Evolutionary conservation across 2,888 invertebrate genomes (phyloP), one percentile per base, ranked within the genome.

Genomic region (Lasioglossum vierecki): DNA sequence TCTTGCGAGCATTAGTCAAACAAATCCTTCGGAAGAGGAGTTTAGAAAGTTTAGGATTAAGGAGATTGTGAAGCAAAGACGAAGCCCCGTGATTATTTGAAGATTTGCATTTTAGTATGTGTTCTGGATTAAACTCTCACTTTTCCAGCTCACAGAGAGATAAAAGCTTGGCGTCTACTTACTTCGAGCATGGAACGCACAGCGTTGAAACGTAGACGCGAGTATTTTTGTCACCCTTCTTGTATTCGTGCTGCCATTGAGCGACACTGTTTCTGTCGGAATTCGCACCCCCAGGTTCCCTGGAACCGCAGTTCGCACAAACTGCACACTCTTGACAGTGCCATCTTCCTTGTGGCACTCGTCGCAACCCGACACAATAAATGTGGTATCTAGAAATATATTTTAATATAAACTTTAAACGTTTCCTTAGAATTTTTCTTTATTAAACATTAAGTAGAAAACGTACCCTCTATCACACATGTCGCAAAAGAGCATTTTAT

Each of bases 401-500:
- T 30, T 30, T 63, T 30, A 63, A 63, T 63, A 35, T 6, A 63
- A 63, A 63, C 13, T 15, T 63, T 63, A 63, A 1, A 30, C 30
- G 30, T 30, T 30, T 30, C 30, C 30, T 30, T 53, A 53, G 22
- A 53, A 53, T 22, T 8, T 49, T 22, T 53, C 44, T 18, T 18
- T 22, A 53, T 53, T 53, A 35, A 30, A 60, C 18, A 35, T n/a
- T 66, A 53, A 39, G 18, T 11, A 53, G 18, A 26, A 76, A 73
- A 88, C 93, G 91, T 93, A 96, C 95, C 99, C 99, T 93, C 99
- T 96, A 95, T 99, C 99, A 95, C 99, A 99, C 93, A 98, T 97
- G 95, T 99, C 99, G 95, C 99, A 99, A 95, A 98, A 98, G 93
- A 99, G 96, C 98, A 99, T 98, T 95, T 98, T 98, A 93, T 98